A percentile compares a stretch with the other conserved stretches of the same genome.
These are phyloP conservation scores for Galerucella pusilla DNA, from an alignment of 2,888 invertebrate species.

Conservation along the genomic window DNA sequence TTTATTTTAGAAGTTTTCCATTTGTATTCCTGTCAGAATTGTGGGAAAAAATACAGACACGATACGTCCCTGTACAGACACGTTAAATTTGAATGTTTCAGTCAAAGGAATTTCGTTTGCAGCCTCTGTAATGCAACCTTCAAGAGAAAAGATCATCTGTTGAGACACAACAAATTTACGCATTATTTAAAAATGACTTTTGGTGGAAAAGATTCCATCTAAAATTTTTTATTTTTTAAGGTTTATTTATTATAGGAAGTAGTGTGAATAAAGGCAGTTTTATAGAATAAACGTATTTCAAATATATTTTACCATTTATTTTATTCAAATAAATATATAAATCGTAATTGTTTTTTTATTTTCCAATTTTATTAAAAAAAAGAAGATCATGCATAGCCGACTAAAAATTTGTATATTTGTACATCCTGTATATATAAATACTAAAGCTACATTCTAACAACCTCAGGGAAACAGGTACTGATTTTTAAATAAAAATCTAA, in stretches of 20 bases:
- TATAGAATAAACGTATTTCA: too few relatives aligned
- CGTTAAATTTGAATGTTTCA: constrained; percentile 46
- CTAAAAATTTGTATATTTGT: constrained; percentile 13
- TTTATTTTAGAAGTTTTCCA: constrained; percentile 23
- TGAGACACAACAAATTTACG: constrained; percentile 27
- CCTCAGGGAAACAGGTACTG: constrained; percentile 18
- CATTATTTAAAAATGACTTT: constrained; percentile 25
- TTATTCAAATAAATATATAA: too few relatives aligned
- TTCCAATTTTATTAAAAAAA: too few relatives aligned
- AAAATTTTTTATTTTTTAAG: neutral
- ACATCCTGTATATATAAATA: constrained; percentile 23
- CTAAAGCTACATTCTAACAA: constrained; percentile 21
- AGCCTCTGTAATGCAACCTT: constrained; percentile 37
- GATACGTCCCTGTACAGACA: constrained; percentile 52
- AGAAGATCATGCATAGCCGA: neutral
- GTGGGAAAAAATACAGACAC: constrained; percentile 63
- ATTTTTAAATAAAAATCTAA: neutral
- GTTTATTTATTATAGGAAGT: too few relatives aligned
- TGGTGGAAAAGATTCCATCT: neutral
- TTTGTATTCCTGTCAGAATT: constrained; percentile 59
- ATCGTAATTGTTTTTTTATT: too few relatives aligned
- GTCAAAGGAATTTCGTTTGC: constrained; percentile 50
- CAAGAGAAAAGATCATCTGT: constrained; percentile 36
- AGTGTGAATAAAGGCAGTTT: too few relatives aligned
- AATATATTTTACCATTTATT: too few relatives aligned